Evolutionary conservation across 2,113 vertebrate species (phyloP), one percentile per base, ranked within the genome.

Genomic region (Chaenogobius annularis): DNA sequence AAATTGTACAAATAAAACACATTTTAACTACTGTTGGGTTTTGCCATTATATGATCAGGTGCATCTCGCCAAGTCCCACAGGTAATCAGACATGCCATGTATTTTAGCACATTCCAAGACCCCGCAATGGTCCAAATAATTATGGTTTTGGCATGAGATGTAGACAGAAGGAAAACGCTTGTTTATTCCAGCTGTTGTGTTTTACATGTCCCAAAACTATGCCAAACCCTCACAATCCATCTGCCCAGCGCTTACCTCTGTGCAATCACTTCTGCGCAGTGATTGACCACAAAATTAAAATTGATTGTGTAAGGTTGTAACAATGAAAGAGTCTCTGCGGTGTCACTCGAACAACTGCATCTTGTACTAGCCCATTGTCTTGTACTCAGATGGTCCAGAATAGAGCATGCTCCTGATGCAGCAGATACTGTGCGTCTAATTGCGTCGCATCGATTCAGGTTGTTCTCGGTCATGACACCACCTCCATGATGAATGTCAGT

Each of bases 281-380:
- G 87, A 91, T 89, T 90, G 86, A 88, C 88, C 85, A 85, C 84
- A 69, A 71, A 85, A 91, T 88, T 88, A 83, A 83, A 91, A 92
- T 92, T 89, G 90, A 92, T 92, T 89, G 88, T 75, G 78, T 79
- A 81, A 84, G 81, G 70, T 74, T 31, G 67, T 87, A 90, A 91
- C 84, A 90, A 88, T 86, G 76, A 86, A 76, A 82, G 31, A 66
- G 81, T 80, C 75, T 86, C 69, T 48, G 63, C 67, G 56, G 78
- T 81, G 77, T 88, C 84, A 89, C 66, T 73, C 75, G 35, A 87
- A 82, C 88, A 86, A 85, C 81, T 71, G 71, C 80, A 70, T 64
- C 76, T 76, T 81, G 61, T 85, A 85, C 88, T 82, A 88, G 78
- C 37, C 68, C 72, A 87, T 83, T 85, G 85, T 90, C 83, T 79